Percentiles rank a stretch among this genome's conserved stretches.
These are phyloP conservation scores for Himalopsyche anomala DNA, from an alignment of 2,888 invertebrate genomes.

Conservation along the genomic window DNA sequence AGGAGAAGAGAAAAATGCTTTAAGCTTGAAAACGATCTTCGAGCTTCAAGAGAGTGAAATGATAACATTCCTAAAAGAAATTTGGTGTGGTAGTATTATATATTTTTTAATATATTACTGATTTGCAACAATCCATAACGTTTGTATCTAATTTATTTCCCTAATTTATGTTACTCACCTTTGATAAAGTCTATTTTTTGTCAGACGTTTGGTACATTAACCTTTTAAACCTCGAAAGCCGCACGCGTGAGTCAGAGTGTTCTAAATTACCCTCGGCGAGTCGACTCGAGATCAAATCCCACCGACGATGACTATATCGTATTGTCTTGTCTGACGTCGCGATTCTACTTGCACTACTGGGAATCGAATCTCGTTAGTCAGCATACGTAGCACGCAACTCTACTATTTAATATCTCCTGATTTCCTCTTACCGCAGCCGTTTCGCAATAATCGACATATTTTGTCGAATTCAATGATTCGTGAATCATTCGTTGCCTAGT, in stretches of 20 bases:
- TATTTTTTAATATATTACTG: no score
- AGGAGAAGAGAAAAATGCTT: no score
- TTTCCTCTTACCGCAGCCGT: background rate
- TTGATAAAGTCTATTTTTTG: slow-evolving; percentile 19
- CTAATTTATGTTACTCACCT: no score
- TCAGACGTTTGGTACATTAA: background rate
- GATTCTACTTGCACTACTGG: slow-evolving; percentile 2
- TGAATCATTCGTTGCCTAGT: background rate
- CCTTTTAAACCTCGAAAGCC: slow-evolving; percentile 31
- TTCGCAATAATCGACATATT: background rate
- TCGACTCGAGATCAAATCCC: slow-evolving; percentile 40
- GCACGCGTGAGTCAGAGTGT: slow-evolving; percentile 10
- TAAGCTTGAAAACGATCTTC: no score
- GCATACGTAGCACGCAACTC: background rate
- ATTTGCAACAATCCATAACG: no score
- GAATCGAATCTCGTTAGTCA: slow-evolving; percentile 36
- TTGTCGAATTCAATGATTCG: slow-evolving; percentile 12
- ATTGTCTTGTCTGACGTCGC: slow-evolving; percentile 8
- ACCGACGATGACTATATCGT: slow-evolving; percentile 21
- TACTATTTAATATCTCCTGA: background rate
- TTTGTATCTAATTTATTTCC: no score
- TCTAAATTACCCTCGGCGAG: slow-evolving; percentile 12
- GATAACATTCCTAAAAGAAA: no score
- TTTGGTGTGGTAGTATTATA: no score
- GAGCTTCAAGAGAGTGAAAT: no score